Percentiles rank a stretch among this genome's conserved stretches.
These are phyloP conservation scores for Zaprionus inermis DNA, from an alignment of 1,140 invertebrate species.

Conservation along the genomic window DNA sequence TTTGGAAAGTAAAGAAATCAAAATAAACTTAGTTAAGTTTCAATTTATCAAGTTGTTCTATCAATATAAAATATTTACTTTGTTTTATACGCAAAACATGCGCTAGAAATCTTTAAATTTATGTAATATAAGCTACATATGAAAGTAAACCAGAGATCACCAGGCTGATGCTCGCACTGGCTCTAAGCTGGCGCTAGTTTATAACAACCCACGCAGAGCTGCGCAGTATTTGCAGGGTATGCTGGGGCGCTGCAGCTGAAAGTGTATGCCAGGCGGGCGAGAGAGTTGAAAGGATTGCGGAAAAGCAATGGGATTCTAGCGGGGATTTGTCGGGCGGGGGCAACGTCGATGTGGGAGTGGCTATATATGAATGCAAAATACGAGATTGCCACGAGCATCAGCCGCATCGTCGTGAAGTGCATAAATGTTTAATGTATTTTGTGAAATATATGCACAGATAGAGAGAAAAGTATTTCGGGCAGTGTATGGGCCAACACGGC, in stretches of 20 bases:
- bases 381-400: constrained; percentile 37
- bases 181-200: too few relatives aligned
- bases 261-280: neutral
- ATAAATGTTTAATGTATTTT: constrained; percentile 48
- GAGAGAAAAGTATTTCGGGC: neutral
- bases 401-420: constrained; percentile 41
- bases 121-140: too few relatives aligned
- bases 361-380: constrained; percentile 50
- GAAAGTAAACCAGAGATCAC: too few relatives aligned
- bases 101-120: too few relatives aligned
- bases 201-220: too few relatives aligned
- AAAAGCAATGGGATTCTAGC: neutral
- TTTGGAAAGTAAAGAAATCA: neutral
- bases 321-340: neutral
- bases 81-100: too few relatives aligned
- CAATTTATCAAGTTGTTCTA: too few relatives aligned
- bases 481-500: constrained; percentile 14
- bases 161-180: too few relatives aligned
- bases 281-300: constrained; percentile 1
- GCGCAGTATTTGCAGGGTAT: constrained; percentile 6
- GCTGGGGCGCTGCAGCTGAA: neutral
- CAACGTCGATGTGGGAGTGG: neutral
- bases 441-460: constrained; percentile 29
- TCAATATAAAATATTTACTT: too few relatives aligned
- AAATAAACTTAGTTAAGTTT: too few relatives aligned